Evolutionary conservation across 2,888 invertebrate species (phyloP).

Genomic region (Xylocampa areola): DNA sequence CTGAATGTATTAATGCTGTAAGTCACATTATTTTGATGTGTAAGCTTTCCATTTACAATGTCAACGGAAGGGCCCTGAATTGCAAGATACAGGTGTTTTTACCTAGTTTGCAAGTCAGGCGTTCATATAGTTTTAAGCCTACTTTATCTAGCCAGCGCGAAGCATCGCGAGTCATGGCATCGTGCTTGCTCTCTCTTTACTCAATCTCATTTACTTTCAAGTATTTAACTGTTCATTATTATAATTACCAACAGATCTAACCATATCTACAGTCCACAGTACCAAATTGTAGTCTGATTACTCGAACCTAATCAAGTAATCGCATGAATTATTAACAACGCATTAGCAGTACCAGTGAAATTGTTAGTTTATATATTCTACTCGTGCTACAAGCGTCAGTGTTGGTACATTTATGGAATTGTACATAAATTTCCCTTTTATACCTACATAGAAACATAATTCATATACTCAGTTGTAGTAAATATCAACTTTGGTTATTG

Average conservation of each 20-base stretch:
- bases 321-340: conserved; percentile 33
- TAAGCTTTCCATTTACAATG: no score
- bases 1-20: no score
- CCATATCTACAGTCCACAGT: conserved; percentile 7
- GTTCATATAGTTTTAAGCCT: no score
- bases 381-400: background rate
- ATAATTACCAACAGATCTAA: background rate
- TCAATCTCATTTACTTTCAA: background rate
- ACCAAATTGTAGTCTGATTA: conserved; percentile 17
- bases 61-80: no score
- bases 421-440: conserved; percentile 1
- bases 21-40: no score
- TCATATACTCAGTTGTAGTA: conserved; percentile 3
- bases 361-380: conserved; percentile 24
- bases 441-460: conserved; percentile 3
- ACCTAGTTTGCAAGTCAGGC: no score
- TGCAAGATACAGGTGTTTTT: no score
- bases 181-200: no score
- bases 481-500: conserved; percentile 10
- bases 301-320: conserved; percentile 23
- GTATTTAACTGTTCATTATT: background rate
- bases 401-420: background rate
- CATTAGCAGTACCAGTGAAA: conserved; percentile 34
- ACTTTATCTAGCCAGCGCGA: no score
- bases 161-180: no score